Evolutionary conservation across 2,888 invertebrate genomes (phyloP), one percentile per base, ranked within the genome.

Genomic region (Lasioglossum leucozonium): DNA sequence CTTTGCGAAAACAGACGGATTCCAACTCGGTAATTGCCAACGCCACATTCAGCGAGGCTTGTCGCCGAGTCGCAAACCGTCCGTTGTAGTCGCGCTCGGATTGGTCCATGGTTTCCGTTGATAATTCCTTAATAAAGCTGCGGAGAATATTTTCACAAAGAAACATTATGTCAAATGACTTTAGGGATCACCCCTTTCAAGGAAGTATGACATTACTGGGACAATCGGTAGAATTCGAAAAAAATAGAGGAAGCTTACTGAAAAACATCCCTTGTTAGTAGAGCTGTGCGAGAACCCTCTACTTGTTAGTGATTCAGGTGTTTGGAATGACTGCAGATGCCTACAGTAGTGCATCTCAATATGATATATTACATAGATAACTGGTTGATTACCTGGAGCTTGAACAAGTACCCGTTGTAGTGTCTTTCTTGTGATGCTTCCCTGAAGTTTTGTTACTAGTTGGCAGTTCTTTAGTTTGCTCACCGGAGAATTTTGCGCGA

Each of bases 331-430:
- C 6, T 51, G 22, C 51, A 51, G 2, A 51, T 22, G 51, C 51
- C 51, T 51, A 51, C 51, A 8, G 8, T 51, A 51, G 51, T 8
- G 22, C 4, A 1, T 51, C 51, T 22, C 22, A 22, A 51, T 51
- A 22, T 8, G 8, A 58, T 30, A 62, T 13, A 13, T 67, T 67
- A 18, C 4, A 34, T 73, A 37, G n/a, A 16, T 37, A 58, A 42
- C 26, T 58, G 47, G 22, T 4, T 51, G 44, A 47, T 91, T 93
- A 96, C 96, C 96, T 96, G 93, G 96, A 96, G 92, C 96, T 96
- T 87, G 96, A 96, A 95, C 96, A 96, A 93, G 96, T 96, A 95
- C 97, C 97, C 96, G 97, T 97, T 96, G 97, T 91, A 78, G 92
- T 87, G 69, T 95, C 95, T 90, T 95, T 95, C 76, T 95, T 95